A percentile compares a stretch with the other conserved stretches of the same genome.
Conservation (phyloP, 2,888 invertebrate genomes). For the Cinara cedri region DNA sequence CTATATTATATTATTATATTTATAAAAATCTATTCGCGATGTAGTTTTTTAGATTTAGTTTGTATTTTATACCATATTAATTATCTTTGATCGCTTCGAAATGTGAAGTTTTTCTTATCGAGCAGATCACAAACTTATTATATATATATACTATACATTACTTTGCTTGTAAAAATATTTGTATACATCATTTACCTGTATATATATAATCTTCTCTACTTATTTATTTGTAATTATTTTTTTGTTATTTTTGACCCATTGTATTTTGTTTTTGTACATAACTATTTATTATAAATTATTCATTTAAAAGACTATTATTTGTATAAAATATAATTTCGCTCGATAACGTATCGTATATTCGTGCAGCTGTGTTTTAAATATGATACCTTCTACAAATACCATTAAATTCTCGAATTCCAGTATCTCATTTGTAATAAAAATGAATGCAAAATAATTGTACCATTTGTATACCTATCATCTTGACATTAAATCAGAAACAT, state of each 20-base stretch:
- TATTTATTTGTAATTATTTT: conserved; percentile 26
- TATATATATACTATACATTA: conserved; percentile 27
- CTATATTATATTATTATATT: conserved; percentile 29
- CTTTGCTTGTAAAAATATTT: conserved; percentile 48
- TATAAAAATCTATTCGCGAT: conserved; percentile 35
- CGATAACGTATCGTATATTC: not conserved
- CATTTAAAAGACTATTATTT: conserved; percentile 39
- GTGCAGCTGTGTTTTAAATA: conserved; percentile 1
- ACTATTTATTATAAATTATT: conserved; percentile 50
- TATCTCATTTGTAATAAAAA: not conserved
- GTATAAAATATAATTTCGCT: not conserved
- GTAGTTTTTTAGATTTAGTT: conserved; percentile 37
- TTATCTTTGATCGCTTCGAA: conserved; percentile 36
- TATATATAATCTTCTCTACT: conserved; percentile 30
- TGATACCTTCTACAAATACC: not conserved
- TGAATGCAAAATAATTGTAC: too few relatives aligned
- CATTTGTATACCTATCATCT: too few relatives aligned
- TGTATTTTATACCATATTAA: conserved; percentile 14
- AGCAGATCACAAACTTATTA: conserved; percentile 10
- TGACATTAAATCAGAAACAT: too few relatives aligned
- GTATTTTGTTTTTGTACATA: conserved; percentile 47
- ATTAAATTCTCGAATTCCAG: not conserved
- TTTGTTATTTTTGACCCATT: conserved; percentile 46
- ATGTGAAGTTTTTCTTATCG: conserved; percentile 34
- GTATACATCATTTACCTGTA: conserved; percentile 28